Evolutionary conservation across 2,113 vertebrate species (phyloP).

Genomic region (Rhea americana): DNA sequence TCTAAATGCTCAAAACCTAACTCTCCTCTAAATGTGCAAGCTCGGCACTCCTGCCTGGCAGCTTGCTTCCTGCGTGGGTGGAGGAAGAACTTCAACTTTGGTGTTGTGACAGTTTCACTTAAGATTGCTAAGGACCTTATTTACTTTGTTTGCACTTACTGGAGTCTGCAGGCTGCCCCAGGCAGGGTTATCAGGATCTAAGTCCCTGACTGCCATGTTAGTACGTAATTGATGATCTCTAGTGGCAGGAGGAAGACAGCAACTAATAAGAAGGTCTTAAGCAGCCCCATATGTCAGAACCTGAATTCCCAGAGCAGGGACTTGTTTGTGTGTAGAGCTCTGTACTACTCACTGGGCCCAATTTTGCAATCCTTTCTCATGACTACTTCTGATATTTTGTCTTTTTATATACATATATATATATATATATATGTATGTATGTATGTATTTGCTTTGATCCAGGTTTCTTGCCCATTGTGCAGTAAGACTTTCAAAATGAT

Average conservation of each 20-base stretch:
- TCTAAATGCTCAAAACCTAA: neutral
- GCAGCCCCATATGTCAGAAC: rapidly evolving
- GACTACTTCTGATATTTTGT: neutral
- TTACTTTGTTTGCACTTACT: neutral
- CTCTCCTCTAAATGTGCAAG: neutral
- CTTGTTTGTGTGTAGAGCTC: rapidly evolving
- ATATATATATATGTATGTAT: too few relatives aligned
- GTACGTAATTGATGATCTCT: neutral
- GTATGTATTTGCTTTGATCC: neutral
- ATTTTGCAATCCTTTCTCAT: neutral
- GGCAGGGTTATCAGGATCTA: neutral
- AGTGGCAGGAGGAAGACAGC: neutral
- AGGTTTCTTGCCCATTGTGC: neutral
- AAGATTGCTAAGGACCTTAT: neutral
- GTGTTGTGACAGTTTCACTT: neutral
- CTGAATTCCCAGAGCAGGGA: neutral
- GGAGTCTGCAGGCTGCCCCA: neutral
- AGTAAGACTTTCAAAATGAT: neutral
- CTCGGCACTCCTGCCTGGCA: neutral
- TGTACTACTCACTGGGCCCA: neutral
- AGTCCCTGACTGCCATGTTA: neutral
- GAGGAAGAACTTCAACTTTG: neutral
- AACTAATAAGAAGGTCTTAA: neutral
- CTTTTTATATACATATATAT: too few relatives aligned
- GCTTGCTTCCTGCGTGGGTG: neutral